Conservation (phyloP, 2,113 vertebrate genomes). For the Thalassarche chlororhynchos region DNA sequence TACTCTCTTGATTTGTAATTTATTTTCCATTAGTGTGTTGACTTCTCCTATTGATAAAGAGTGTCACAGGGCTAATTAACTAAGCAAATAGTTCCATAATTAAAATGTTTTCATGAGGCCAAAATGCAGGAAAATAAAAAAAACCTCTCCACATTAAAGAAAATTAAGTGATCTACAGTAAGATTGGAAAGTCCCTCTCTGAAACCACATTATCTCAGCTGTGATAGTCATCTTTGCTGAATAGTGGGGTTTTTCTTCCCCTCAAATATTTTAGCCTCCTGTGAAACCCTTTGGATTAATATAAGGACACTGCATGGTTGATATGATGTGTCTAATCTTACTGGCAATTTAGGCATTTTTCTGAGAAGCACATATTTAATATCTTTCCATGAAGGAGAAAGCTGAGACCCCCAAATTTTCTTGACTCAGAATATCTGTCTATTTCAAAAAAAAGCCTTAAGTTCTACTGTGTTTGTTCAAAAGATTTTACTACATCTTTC, state of each 20-base stretch:
- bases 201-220: not conserved
- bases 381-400: not conserved
- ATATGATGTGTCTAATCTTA: not conserved
- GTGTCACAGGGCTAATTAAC: not conserved
- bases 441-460: not conserved
- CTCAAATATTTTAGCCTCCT: not conserved
- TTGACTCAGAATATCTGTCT: not conserved
- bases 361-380: not conserved
- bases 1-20: not conserved
- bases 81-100: not conserved
- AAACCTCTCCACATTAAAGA: not conserved
- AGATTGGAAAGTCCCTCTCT: not conserved
- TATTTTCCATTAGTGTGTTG: not conserved
- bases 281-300: not conserved
- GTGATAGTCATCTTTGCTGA: not conserved
- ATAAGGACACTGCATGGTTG: not conserved
- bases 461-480: not conserved
- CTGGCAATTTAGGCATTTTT: not conserved
- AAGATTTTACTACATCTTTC: not conserved
- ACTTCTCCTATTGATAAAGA: not conserved
- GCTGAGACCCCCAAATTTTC: fast-evolving
- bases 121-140: not conserved
- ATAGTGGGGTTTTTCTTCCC: not conserved
- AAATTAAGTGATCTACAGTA: not conserved
- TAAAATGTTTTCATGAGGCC: not conserved